phyloP scores from a whole-genome alignment of 2,797 vertebrate genomes.

The Notolepis coatsorum region DNA sequence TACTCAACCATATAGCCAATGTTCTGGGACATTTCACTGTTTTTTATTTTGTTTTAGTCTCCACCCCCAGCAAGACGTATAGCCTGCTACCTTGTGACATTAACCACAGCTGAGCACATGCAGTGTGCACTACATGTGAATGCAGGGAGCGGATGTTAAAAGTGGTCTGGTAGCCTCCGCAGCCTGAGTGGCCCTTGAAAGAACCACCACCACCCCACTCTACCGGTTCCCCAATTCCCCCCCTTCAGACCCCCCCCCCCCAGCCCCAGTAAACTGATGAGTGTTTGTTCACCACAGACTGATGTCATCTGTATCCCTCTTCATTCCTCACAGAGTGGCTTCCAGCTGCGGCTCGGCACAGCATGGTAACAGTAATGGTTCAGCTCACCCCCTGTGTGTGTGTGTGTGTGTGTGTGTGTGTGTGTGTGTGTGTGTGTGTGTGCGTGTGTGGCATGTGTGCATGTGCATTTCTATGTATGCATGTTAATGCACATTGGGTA shows the following conservation, averaged over 20 bases:
- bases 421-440: not conserved
- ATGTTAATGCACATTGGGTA: not conserved
- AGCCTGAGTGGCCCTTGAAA: conserved; percentile 28
- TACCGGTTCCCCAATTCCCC: not conserved
- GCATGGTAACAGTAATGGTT: conserved; percentile 36
- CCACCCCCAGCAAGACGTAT: conserved; percentile 29
- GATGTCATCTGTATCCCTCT: conserved; percentile 49
- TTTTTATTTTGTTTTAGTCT: no score
- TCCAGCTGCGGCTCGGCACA: conserved; percentile 43
- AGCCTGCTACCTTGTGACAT: conserved; percentile 49
- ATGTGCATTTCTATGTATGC: conserved; percentile 7
- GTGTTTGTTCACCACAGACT: conserved; percentile 49
- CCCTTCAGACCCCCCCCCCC: conserved; percentile 11
- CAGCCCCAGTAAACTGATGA: conserved; percentile 25
- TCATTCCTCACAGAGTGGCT: conserved; percentile 28
- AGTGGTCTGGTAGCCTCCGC: conserved; percentile 25
- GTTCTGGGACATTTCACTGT: no score
- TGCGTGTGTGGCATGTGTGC: conserved; percentile 7
- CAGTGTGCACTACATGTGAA: not conserved
- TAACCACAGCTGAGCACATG: not conserved
- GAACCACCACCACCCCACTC: conserved; percentile 12
- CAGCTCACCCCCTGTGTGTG: not conserved
- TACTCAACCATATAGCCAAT: conserved; percentile 38
- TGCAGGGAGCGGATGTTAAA: not conserved
- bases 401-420: not conserved